Base-by-base conservation (phyloP, 2,113 vertebrate species). In the Bagarius yarrelli region DNA sequence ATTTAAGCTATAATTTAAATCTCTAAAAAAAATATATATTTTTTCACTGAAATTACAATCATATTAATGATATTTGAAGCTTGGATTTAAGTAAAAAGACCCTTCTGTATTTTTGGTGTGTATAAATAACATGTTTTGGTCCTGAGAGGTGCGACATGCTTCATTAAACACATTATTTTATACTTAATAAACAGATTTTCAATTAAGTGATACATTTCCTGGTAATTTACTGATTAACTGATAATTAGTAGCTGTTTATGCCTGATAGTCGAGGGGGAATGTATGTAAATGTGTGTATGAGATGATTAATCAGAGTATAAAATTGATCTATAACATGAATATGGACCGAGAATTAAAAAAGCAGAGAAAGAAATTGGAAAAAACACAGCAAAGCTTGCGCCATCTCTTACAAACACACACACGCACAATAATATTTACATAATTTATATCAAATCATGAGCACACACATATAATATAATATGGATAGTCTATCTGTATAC, bases 91-190 rank as follows among this genome's bases (percentile, higher is more conserved):
- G 66, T n/a, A n/a, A 25, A 47, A 69, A 30, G 1, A 40, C 4
- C 5, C 23, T n/a, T 4, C 19, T 32, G 14, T 19, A 52, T 50
- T 8, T 15, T 50, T 8, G 13, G 16, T 52, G n/a, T 13, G 18
- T 47, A 19, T 53, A 40, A 40, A 30, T 13, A 12, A n/a, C 0
- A 2, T 72, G 19, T 72, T 32, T 50, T 30, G 11, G 25, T 30
- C 25, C 69, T 57, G 64, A 40, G 74, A 70, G 78, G 52, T 69
- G 77, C 40, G 23, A n/a, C 55, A 27, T 47, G 78, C 47, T 71
- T 34, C 18, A 60, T 72, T 80, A 60, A 36, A 21, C 34, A 60
- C 30, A 25, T 76, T 61, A 76, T 27, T 61, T 77, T 61, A 8
- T 12, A 53, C 44, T 14, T 63, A 34, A 67, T 60, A 25, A 47